Percentiles rank a stretch among this genome's conserved stretches.
phyloP scores from a whole-genome alignment of 2,888 invertebrate genomes.

The Cerastis leucographa region DNA sequence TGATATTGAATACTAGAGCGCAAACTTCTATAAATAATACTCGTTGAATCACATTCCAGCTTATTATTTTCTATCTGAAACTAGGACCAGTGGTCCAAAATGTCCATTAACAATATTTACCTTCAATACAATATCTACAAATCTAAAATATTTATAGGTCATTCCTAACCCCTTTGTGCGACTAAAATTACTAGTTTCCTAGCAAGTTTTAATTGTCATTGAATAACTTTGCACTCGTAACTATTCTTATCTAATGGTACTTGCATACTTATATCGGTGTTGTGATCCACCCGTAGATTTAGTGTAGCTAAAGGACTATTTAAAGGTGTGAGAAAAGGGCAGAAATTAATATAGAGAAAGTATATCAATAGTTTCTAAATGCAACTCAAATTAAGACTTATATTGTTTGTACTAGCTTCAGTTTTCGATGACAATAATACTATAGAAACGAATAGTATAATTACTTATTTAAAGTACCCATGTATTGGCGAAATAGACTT shows the following conservation, averaged over 20 bases:
- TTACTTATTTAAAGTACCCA: constrained; percentile 18
- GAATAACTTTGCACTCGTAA: constrained; percentile 55
- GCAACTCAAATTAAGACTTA: constrained; percentile 34
- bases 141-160: constrained; percentile 14
- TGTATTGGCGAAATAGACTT: constrained; percentile 26
- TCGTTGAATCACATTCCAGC: constrained; percentile 33
- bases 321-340: constrained; percentile 66
- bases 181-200: constrained; percentile 22
- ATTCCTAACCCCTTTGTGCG: constrained; percentile 17
- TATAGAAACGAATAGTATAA: constrained; percentile 30
- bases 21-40: constrained; percentile 28
- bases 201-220: constrained; percentile 46
- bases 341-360: constrained; percentile 27
- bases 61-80: constrained; percentile 24
- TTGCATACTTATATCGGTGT: constrained; percentile 72
- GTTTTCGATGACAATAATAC: constrained; percentile 55
- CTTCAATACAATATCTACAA: constrained; percentile 29
- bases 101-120: constrained; percentile 40
- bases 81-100: constrained; percentile 30
- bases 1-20: constrained; percentile 27
- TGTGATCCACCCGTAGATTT: constrained; percentile 74
- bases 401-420: constrained; percentile 21
- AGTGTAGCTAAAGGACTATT: constrained; percentile 70
- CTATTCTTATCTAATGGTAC: constrained; percentile 52
- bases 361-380: constrained; percentile 30